phyloP scores from a whole-genome alignment of 2,113 vertebrate genomes.

The Plestiodon gilberti region DNA sequence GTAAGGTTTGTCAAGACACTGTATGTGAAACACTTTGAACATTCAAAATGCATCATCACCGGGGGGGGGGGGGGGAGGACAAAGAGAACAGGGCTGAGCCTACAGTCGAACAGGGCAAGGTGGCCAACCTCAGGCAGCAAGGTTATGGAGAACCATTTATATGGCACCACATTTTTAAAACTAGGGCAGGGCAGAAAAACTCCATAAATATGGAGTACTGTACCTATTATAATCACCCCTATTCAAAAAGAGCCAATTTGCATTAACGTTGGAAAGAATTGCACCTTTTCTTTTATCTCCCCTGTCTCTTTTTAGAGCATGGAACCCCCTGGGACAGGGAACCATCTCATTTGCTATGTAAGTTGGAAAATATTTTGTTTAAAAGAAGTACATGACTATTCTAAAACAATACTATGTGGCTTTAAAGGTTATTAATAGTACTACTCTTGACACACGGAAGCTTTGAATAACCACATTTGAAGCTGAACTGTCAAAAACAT shows the following conservation, averaged over 20 bases:
- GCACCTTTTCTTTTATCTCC: background rate
- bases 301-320: too few relatives aligned
- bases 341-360: too few relatives aligned
- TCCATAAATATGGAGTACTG: too few relatives aligned
- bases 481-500: background rate
- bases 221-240: background rate
- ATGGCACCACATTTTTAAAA: background rate
- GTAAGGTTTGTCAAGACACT: background rate
- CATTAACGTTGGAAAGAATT: background rate
- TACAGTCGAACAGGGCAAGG: background rate
- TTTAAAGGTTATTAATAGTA: background rate
- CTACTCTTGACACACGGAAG: background rate
- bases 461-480: background rate
- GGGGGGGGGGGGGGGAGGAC: too few relatives aligned
- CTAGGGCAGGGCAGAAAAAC: background rate
- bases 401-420: too few relatives aligned
- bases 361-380: too few relatives aligned
- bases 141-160: background rate
- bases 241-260: background rate
- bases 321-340: too few relatives aligned
- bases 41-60: background rate
- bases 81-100: background rate
- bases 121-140: background rate
- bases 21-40: too few relatives aligned
- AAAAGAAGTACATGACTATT: background rate